Percentiles rank a stretch among this genome's conserved stretches.
phyloP scores from a whole-genome alignment of 2,797 vertebrate species.

The Danio aesculapii region DNA sequence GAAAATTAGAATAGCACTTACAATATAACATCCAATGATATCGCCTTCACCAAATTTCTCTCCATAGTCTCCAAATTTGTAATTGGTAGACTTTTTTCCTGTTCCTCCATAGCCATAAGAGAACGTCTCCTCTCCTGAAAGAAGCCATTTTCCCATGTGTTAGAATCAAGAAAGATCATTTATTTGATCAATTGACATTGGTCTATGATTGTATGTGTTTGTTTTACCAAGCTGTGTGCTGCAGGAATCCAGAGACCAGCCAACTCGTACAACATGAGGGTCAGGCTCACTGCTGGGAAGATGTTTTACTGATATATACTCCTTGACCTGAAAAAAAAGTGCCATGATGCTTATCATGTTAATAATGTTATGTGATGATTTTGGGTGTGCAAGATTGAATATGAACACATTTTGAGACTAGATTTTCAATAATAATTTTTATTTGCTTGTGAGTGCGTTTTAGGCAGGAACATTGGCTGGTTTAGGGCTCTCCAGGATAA shows the following conservation, averaged over 20 bases:
- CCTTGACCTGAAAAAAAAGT: constrained; percentile 78
- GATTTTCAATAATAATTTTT: too few relatives aligned
- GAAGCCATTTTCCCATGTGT: background rate
- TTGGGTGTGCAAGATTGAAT: too few relatives aligned
- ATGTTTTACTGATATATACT: constrained; percentile 89
- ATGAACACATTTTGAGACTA: too few relatives aligned
- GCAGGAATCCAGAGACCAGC: constrained; percentile 85
- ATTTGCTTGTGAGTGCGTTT: too few relatives aligned
- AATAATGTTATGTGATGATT: too few relatives aligned
- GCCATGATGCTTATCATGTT: too few relatives aligned
- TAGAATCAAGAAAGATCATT: background rate
- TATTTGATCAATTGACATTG: too few relatives aligned
- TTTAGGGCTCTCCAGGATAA: too few relatives aligned
- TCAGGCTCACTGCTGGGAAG: constrained; percentile 88
- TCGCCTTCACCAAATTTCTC: constrained; percentile 89
- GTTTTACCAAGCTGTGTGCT: constrained; percentile 85
- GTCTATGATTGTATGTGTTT: background rate
- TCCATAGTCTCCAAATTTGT: constrained; percentile 86
- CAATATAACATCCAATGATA: constrained; percentile 86
- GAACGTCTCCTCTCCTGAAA: constrained; percentile 85
- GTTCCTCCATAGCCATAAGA: constrained; percentile 87
- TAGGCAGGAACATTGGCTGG: too few relatives aligned
- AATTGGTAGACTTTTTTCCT: constrained; percentile 85
- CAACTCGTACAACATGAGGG: constrained; percentile 87
- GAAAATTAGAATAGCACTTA: constrained; percentile 68